phyloP scores from a whole-genome alignment of 1,140 invertebrate species.

The Panonychus citri region DNA sequence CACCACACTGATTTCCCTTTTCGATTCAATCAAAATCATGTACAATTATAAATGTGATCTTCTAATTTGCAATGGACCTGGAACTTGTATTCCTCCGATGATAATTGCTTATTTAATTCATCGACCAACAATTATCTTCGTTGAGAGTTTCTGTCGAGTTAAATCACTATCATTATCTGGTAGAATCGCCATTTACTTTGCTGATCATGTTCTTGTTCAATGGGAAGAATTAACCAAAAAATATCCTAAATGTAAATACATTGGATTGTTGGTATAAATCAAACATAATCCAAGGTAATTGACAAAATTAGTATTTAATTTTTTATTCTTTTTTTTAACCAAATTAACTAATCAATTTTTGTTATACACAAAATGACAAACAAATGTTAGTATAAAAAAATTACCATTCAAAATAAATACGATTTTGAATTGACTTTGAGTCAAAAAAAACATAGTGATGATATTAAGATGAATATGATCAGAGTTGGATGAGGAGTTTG shows the following conservation, averaged over 20 bases:
- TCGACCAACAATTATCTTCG: conserved; percentile 40
- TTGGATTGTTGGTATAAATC: conserved; percentile 33
- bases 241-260: conserved; percentile 35
- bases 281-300: too few species aligned
- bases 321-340: too few species aligned
- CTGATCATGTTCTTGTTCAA: conserved; percentile 68
- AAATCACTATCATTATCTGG: conserved; percentile 64
- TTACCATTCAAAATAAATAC: too few species aligned
- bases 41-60: conserved; percentile 44
- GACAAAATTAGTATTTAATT: too few species aligned
- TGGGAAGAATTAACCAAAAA: conserved; percentile 44
- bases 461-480: too few species aligned
- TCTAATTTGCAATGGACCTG: conserved; percentile 72
- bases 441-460: too few species aligned
- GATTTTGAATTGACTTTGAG: too few species aligned
- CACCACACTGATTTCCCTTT: conserved; percentile 44
- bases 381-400: too few species aligned
- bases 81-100: conserved; percentile 75
- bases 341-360: too few species aligned
- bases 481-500: too few species aligned
- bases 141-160: conserved; percentile 84
- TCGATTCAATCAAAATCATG: conserved; percentile 42
- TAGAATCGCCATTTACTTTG: conserved; percentile 55
- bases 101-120: conserved; percentile 18
- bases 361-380: too few species aligned